Percentiles rank a stretch among this genome's conserved stretches.
phyloP scores from a whole-genome alignment of 2,113 vertebrate genomes.

The Noctilio leporinus region DNA sequence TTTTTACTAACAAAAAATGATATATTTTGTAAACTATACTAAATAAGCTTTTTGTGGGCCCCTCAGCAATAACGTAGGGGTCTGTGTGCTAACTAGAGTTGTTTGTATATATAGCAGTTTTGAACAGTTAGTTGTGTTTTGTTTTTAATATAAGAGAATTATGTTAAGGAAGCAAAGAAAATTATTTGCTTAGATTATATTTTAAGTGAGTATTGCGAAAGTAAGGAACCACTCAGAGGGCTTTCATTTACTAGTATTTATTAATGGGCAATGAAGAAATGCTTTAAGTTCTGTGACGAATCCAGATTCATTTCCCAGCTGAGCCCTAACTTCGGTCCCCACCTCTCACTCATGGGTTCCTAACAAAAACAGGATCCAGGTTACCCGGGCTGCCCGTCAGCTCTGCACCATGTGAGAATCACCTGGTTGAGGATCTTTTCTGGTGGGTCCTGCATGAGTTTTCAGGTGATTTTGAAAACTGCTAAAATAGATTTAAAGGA shows the following conservation, averaged over 20 bases:
- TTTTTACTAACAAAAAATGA: constrained; percentile 52
- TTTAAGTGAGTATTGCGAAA: background rate
- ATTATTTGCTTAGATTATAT: constrained; percentile 17
- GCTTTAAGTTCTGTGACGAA: background rate
- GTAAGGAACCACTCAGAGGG: background rate
- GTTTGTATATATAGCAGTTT: constrained; percentile 18
- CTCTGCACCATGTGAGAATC: background rate
- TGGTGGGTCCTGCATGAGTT: background rate
- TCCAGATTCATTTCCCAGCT: background rate
- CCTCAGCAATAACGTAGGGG: constrained; percentile 46
- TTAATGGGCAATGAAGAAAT: background rate
- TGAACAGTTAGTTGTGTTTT: constrained; percentile 20
- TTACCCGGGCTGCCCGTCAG: background rate
- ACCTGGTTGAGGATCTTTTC: background rate
- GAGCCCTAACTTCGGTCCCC: background rate
- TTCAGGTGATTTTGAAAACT: constrained; percentile 31
- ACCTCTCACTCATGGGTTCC: background rate
- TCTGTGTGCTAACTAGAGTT: constrained; percentile 37
- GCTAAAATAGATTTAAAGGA: background rate
- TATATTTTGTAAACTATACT: constrained; percentile 53
- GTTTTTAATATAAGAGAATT: constrained; percentile 42
- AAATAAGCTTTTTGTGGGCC: constrained; percentile 64
- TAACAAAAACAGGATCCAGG: background rate
- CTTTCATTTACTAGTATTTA: background rate
- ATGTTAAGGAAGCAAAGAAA: constrained; percentile 14